Evolutionary conservation across 2,797 vertebrate species (phyloP), one percentile per base, ranked within the genome.

Genomic region (Myripristis jacobus): DNA sequence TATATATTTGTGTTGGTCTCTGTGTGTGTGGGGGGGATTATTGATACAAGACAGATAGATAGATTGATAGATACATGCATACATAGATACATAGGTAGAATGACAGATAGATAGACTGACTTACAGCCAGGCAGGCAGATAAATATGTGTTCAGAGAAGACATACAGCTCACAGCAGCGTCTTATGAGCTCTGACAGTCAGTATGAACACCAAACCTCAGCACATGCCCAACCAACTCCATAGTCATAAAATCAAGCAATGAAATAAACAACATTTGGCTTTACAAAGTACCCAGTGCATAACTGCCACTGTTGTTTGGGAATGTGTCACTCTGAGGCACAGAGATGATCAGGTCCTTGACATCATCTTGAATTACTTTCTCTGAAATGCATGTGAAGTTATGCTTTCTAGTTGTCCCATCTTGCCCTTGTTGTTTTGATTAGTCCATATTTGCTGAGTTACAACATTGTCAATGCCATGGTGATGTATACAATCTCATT

Each of bases 61-160:
- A 34, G 19, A 69, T 11, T 51, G 44, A 46, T 4, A 43, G 50
- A 27, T 10, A 48, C 52, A 36, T 13, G 56, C 41, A 58, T 47
- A 29, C 27, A 41, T 53, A 34, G 31, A 48, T 46, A 63, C 41
- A 73, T 74, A 72, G 44, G 56, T 44, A 52, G 53, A 73, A 34
- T 59, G 51, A 71, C 38, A 62, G 31, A 62, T 66, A 15, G 66
- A 53, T 44, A 15, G 66, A 53, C 34, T n/a, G n/a, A n/a, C n/a
- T n/a, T n/a, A n/a, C n/a, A n/a, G 31, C 4, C 8, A 31, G 31
- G 8, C 8, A 31, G 31, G 2, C 8, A 31, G 31, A 3, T 21
- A 64, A 65, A 70, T 61, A 70, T 36, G 67, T 77, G 60, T 57
- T 64, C 27, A 27, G 19, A 43, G 29, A 25, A 13, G 56, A 24